phyloP scores from a whole-genome alignment of 2,888 invertebrate genomes.

The Tineola bisselliella region DNA sequence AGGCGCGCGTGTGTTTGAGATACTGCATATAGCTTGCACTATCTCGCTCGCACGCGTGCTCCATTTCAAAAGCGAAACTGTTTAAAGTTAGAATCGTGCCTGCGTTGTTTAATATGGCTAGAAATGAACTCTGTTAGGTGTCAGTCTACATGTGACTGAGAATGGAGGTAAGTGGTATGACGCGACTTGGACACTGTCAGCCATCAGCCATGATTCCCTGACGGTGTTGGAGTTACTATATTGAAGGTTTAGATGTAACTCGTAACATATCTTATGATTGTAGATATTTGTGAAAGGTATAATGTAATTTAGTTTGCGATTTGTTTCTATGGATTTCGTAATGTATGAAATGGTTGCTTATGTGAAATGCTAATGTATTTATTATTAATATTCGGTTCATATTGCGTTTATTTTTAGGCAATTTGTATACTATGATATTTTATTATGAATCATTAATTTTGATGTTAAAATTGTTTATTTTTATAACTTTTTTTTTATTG shows the following conservation, averaged over 20 bases:
- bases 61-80: background rate
- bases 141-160: background rate
- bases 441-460: background rate
- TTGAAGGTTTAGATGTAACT: background rate
- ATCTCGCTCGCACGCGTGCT: background rate
- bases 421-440: background rate
- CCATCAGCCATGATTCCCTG: background rate
- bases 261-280: conserved; percentile 52
- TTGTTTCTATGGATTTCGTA: background rate
- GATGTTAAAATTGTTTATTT: conserved; percentile 18
- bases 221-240: background rate
- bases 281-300: conserved; percentile 17
- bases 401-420: background rate
- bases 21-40: too few relatives aligned
- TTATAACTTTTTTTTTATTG: conserved; percentile 16
- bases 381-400: background rate
- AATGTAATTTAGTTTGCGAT: conserved; percentile 37
- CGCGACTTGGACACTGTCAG: background rate
- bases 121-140: background rate
- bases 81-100: background rate
- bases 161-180: background rate
- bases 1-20: too few relatives aligned
- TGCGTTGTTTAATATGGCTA: background rate
- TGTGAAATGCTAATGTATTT: conserved; percentile 11
- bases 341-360: background rate